Evolutionary conservation across 2,797 vertebrate species (phyloP).

Genomic region (Myiotriccus ornatus): DNA sequence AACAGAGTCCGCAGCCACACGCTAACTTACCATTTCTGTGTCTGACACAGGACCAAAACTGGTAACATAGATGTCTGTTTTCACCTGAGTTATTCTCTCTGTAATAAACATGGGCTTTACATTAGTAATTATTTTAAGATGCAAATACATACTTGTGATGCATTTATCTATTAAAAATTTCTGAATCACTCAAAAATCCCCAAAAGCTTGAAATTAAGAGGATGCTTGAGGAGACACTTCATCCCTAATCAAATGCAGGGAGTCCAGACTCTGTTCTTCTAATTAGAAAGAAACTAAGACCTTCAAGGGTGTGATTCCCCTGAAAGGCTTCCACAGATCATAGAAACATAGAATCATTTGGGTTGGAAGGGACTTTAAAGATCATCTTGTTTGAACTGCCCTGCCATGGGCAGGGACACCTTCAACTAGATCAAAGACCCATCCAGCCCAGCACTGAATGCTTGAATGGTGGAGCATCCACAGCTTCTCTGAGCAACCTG

Average conservation of each 20-base stretch:
- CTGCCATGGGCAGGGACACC: background rate
- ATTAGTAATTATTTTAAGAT: background rate
- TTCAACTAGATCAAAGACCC: background rate
- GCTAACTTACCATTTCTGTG: constrained; percentile 91
- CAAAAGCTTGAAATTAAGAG: background rate
- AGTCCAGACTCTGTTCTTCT: background rate
- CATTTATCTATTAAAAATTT: background rate
- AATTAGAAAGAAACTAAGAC: background rate
- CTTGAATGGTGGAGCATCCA: background rate
- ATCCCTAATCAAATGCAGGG: background rate
- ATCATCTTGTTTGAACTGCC: background rate
- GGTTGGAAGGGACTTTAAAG: background rate
- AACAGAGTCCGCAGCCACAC: background rate
- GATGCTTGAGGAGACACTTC: background rate
- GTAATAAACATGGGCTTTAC: constrained; percentile 52
- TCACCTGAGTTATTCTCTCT: constrained; percentile 97
- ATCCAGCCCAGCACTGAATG: background rate
- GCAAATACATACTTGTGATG: background rate
- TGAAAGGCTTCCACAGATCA: background rate
- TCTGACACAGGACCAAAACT: constrained; percentile 97
- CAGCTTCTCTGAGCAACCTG: background rate
- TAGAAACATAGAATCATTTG: background rate
- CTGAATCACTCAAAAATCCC: background rate
- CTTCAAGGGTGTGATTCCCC: background rate
- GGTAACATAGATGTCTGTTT: constrained; percentile 97